A percentile compares a stretch with the other conserved stretches of the same genome.
These are phyloP conservation scores for Hemicrepidius hirtus DNA, from an alignment of 2,888 invertebrate species.

Conservation along the genomic window DNA sequence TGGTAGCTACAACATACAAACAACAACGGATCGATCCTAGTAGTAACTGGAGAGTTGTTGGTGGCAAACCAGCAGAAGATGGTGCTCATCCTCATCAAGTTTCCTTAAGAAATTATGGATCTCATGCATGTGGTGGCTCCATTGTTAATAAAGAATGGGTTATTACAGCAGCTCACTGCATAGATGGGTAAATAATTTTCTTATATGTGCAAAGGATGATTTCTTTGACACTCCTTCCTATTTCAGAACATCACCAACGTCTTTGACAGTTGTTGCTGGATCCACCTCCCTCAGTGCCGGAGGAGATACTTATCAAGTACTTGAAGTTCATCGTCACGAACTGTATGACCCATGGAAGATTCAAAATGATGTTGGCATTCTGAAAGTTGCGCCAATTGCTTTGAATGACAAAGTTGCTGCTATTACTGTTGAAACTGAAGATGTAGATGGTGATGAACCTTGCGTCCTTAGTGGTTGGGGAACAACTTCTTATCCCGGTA, in stretches of 20 bases:
- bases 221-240: neutral
- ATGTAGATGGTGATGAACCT: constrained; percentile 67
- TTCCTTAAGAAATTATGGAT: neutral
- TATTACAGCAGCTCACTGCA: constrained; percentile 58
- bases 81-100: constrained; percentile 21
- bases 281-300: neutral
- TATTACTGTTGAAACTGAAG: constrained; percentile 66
- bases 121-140: constrained; percentile 78
- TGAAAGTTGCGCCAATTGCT: constrained; percentile 68
- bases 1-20: neutral
- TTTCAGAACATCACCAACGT: neutral
- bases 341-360: neutral
- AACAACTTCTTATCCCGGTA: constrained; percentile 74
- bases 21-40: neutral
- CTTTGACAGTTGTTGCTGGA: constrained; percentile 57
- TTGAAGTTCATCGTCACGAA: neutral
- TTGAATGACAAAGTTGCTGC: constrained; percentile 69
- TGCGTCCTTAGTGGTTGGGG: constrained; percentile 59
- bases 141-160: constrained; percentile 73
- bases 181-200: constrained; percentile 55
- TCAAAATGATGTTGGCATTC: constrained; percentile 71
- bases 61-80: constrained; percentile 4
- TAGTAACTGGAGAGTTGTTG: constrained; percentile 20
- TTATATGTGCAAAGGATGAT: neutral
- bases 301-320: neutral